These are phyloP conservation scores for Cataglyphis albicans DNA, from an alignment of 2,888 invertebrate species.

Conservation along the genomic window DNA sequence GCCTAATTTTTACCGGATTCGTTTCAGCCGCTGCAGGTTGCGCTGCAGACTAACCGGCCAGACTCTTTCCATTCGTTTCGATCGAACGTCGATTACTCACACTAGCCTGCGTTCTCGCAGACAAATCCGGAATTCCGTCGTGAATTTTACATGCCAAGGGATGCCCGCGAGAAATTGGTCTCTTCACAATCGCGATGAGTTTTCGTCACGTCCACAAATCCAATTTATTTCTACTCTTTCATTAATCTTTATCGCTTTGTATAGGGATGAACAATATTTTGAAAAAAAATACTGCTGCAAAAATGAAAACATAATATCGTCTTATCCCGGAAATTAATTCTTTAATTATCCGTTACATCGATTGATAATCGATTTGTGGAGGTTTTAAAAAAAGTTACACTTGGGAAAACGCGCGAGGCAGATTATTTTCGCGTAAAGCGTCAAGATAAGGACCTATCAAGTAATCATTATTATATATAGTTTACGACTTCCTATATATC, in stretches of 20 bases:
- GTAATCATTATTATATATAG: slow-evolving; percentile 1
- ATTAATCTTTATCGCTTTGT: slow-evolving; percentile 34
- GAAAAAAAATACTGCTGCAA: no score
- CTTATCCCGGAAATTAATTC: background rate
- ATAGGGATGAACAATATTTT: slow-evolving; percentile 27
- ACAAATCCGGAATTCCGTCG: slow-evolving; percentile 75
- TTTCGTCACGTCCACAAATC: slow-evolving; percentile 71
- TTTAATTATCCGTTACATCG: background rate
- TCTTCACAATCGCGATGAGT: slow-evolving; percentile 61
- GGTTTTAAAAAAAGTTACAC: background rate
- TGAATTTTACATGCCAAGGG: slow-evolving; percentile 74
- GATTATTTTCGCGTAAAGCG: background rate
- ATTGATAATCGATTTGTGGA: background rate
- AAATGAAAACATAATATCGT: background rate
- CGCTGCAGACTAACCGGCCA: slow-evolving; percentile 62
- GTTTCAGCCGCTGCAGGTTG: slow-evolving; percentile 65
- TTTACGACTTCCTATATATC: slow-evolving; percentile 34
- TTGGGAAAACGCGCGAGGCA: background rate
- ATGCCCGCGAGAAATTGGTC: slow-evolving; percentile 65
- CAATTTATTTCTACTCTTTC: slow-evolving; percentile 59
- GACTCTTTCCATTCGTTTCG: slow-evolving; percentile 70
- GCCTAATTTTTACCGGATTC: slow-evolving; percentile 73
- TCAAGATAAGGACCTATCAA: slow-evolving; percentile 13
- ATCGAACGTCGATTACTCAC: slow-evolving; percentile 67
- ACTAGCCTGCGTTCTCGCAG: slow-evolving; percentile 61